Evolutionary conservation across 2,888 invertebrate genomes (phyloP).

Genomic region (Nycteola revayana): DNA sequence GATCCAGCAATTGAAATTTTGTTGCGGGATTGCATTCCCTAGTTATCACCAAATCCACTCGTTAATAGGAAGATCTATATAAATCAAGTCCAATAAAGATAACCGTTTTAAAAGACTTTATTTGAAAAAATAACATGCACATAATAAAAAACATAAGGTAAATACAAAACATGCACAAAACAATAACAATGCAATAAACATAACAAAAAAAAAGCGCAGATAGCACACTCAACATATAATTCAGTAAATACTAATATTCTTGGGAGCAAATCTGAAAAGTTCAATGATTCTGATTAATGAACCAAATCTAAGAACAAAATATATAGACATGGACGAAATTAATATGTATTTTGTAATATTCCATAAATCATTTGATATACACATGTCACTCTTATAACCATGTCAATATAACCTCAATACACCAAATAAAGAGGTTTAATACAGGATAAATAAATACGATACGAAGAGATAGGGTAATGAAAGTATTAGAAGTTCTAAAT

Average conservation of each 20-base stretch:
- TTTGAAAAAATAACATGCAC: slow-evolving; percentile 25
- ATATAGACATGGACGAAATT: no score
- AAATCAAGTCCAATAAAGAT: slow-evolving; percentile 41
- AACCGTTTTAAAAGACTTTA: slow-evolving; percentile 33
- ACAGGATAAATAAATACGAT: slow-evolving; percentile 18
- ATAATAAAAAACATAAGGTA: slow-evolving; percentile 18
- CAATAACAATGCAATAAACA: slow-evolving; percentile 21
- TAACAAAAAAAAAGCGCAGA: slow-evolving; percentile 21
- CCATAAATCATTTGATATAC: no score
- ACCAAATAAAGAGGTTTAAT: not conserved
- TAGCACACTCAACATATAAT: slow-evolving; percentile 17
- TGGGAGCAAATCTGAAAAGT: slow-evolving; percentile 76
- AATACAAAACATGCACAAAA: slow-evolving; percentile 30
- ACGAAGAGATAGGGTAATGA: slow-evolving; percentile 29
- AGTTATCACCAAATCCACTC: no score
- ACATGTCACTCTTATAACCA: no score
- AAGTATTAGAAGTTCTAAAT: slow-evolving; percentile 31
- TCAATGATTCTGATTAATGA: slow-evolving; percentile 23
- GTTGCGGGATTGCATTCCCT: no score
- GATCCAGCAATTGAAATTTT: no score
- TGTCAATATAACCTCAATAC: no score
- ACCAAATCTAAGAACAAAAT: no score
- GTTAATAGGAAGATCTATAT: no score
- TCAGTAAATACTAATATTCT: slow-evolving; percentile 77
- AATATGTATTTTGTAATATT: no score